Evolutionary conservation across 2,888 invertebrate genomes (phyloP).

Genomic region (Rhorus exstirpatorius): DNA sequence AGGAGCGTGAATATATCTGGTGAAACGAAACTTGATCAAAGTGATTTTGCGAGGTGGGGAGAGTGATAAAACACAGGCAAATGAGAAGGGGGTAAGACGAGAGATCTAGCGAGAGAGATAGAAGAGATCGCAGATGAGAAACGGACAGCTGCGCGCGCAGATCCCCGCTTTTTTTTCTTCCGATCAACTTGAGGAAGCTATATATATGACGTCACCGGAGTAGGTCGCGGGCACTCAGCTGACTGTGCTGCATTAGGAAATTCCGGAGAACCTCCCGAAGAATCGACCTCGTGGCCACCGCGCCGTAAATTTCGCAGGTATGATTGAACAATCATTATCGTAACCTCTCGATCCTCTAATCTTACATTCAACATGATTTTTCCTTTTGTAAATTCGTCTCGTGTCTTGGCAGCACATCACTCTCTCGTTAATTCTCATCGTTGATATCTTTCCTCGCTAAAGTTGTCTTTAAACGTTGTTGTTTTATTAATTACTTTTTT

Average conservation of each 20-base stretch:
- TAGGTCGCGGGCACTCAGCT: conserved; percentile 82
- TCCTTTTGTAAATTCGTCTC: neutral
- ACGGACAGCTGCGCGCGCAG: conserved; percentile 81
- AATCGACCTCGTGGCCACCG: conserved; percentile 58
- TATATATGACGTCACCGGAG: conserved; percentile 85
- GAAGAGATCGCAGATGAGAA: conserved; percentile 10
- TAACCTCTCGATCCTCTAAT: neutral
- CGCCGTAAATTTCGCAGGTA: conserved; percentile 56
- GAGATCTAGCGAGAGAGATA: conserved; percentile 18
- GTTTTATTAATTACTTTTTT: neutral
- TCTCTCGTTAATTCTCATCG: neutral
- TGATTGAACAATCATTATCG: conserved; percentile 9
- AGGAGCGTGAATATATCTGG: conserved; percentile 41
- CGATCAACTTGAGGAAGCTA: conserved; percentile 77
- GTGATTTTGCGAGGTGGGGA: conserved; percentile 40
- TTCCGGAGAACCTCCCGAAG: conserved; percentile 75
- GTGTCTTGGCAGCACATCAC: neutral
- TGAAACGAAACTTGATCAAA: conserved; percentile 36
- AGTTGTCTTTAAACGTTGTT: neutral
- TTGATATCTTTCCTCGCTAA: neutral
- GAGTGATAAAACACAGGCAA: conserved; percentile 28
- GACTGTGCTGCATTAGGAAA: conserved; percentile 80
- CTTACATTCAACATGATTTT: conserved; percentile 6
- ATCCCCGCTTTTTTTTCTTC: conserved; percentile 78
- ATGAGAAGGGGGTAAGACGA: conserved; percentile 56